phyloP scores from a whole-genome alignment of 2,113 vertebrate genomes.

The Coryphaenoides rupestris region DNA sequence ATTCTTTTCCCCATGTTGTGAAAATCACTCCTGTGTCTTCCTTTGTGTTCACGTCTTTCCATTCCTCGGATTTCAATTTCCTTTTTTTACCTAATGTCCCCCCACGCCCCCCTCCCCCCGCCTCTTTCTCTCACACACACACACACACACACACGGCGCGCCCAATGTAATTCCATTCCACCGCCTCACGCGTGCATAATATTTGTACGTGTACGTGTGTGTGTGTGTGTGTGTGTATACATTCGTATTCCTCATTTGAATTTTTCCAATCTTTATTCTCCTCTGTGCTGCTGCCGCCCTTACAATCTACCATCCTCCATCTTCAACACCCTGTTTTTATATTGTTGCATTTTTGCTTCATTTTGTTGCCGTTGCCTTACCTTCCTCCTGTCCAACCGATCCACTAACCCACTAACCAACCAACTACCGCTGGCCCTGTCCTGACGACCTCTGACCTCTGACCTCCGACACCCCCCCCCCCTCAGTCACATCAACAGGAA shows the following conservation, averaged over 20 bases:
- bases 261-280: background rate
- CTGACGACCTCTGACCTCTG: conserved; percentile 3
- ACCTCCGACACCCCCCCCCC: background rate
- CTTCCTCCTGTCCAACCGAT: background rate
- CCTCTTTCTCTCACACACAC: no score
- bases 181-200: no score
- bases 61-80: background rate
- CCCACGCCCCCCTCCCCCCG: background rate
- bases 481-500: conserved; percentile 97
- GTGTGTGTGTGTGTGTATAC: background rate
- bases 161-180: no score
- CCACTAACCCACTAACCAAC: background rate
- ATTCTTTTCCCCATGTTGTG: background rate
- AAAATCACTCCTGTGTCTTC: background rate
- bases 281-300: background rate
- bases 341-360: background rate
- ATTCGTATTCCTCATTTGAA: background rate
- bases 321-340: background rate
- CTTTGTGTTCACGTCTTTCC: conserved; percentile 2
- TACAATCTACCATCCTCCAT: background rate
- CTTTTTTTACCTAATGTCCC: background rate
- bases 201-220: no score
- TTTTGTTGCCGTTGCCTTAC: background rate
- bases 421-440: background rate
- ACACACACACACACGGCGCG: background rate